phyloP scores from a whole-genome alignment of 1,140 invertebrate genomes.

The Drosophila parvula region DNA sequence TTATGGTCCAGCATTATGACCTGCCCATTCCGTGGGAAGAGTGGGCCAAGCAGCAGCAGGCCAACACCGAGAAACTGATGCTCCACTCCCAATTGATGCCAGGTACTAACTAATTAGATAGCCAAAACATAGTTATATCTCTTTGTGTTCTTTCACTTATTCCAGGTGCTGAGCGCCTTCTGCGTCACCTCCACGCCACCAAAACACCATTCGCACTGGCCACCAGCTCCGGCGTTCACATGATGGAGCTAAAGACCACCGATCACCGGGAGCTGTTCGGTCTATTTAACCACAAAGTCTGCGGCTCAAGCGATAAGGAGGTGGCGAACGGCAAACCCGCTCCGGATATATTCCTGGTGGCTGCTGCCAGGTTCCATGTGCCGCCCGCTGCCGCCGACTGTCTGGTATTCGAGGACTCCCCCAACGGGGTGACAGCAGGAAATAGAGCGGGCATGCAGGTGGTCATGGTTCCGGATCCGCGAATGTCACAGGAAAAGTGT shows the following conservation, averaged over 20 bases:
- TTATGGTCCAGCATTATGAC: slow-evolving; percentile 87
- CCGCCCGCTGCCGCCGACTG: slow-evolving; percentile 90
- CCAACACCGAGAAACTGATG: slow-evolving; percentile 85
- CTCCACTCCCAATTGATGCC: slow-evolving; percentile 85
- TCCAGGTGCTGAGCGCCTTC: slow-evolving; percentile 91
- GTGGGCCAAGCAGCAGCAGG: slow-evolving; percentile 85
- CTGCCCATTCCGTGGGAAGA: slow-evolving; percentile 89
- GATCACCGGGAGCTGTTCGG: slow-evolving; percentile 90
- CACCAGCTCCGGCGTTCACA: slow-evolving; percentile 92
- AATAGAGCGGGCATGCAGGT: slow-evolving; percentile 94
- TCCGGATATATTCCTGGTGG: slow-evolving; percentile 96
- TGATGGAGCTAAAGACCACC: slow-evolving; percentile 91
- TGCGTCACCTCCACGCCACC: slow-evolving; percentile 91
- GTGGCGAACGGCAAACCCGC: slow-evolving; percentile 96
- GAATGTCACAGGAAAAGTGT: slow-evolving; percentile 86
- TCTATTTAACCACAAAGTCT: slow-evolving; percentile 93
- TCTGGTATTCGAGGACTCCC: slow-evolving; percentile 96
- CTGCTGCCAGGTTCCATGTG: slow-evolving; percentile 91
- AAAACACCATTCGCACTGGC: slow-evolving; percentile 94
- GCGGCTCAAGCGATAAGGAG: slow-evolving; percentile 92
- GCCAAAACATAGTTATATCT: no score
- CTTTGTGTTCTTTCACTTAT: slow-evolving; percentile 20
- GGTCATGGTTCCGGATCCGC: slow-evolving; percentile 93
- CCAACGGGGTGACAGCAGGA: slow-evolving; percentile 93
- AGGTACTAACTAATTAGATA: no score